Evolutionary conservation across 2,797 vertebrate genomes (phyloP), one percentile per base, ranked within the genome.

Genomic region (Sylvilagus floridanus): DNA sequence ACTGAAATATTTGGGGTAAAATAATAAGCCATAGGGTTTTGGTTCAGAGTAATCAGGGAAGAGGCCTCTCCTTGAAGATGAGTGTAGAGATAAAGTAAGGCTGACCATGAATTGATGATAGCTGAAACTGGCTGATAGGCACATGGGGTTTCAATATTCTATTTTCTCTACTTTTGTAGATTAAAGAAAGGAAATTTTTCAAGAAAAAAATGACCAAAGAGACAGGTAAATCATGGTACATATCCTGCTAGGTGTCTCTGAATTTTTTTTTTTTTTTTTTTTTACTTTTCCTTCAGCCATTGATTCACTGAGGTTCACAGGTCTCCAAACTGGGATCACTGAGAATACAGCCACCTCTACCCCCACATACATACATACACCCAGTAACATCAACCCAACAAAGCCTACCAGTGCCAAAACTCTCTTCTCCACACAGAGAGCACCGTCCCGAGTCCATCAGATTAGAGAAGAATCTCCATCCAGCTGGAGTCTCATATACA

Each of bases 361-460:
- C 1, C 54, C 21, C 13, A 57, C 54, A 57, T 17, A 57, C 54
- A 57, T 5, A 57, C 54, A 57, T 57, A 73, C 37, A n/a, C n/a
- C 47, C 42, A 35, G 50, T 28, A 76, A 85, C 4, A 82, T 22
- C 32, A 92, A 13, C 16, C n/a, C 88, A 73, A 19, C 16, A 35
- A 82, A 71, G 60, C 98, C 97, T 98, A 99, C 99, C 99, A 98
- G 99, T 99, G 97, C 99, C 99, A 97, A 99, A 99, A 98, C 99
- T 99, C 98, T 99, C 99, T 97, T 99, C 99, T 95, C 99, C 99
- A 97, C 99, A 99, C 91, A 99, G 99, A 0, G 99, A 99, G 97
- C 99, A 99, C 95, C 99, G 99, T 26, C 99, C 99, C 4, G 99
- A 99, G 97, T 99, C 99, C 99, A 99, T 99, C 94, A 99, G 98